These are phyloP conservation scores for Crotalus helleri DNA, from an alignment of 2,113 vertebrate genomes.

Conservation along the genomic window DNA sequence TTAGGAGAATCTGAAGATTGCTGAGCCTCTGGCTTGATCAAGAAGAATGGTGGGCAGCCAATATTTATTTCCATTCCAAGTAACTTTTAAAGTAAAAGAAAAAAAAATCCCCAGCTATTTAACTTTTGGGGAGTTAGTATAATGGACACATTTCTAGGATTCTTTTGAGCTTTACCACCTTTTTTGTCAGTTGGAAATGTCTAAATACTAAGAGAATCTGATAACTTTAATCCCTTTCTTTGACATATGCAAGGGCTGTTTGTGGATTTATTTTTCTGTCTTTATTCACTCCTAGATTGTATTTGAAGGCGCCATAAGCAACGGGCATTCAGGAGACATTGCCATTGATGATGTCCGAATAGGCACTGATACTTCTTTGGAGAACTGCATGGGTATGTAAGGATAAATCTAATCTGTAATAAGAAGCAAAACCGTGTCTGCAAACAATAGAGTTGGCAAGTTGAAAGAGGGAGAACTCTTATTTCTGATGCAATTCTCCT, in stretches of 20 bases:
- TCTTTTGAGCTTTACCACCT: not conserved
- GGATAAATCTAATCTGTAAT: not conserved
- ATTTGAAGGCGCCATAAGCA: conserved; percentile 90
- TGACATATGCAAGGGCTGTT: not conserved
- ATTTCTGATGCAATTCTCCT: not conserved
- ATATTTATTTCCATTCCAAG: not conserved
- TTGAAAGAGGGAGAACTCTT: not conserved
- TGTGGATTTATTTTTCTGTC: conserved; percentile 29
- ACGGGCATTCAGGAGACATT: conserved; percentile 81
- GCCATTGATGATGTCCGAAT: conserved; percentile 92
- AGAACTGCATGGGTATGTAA: conserved; percentile 91
- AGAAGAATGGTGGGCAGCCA: not conserved
- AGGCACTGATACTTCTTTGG: conserved; percentile 82
- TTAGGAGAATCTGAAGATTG: not conserved
- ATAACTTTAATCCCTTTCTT: conserved; percentile 4
- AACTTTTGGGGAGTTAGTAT: not conserved
- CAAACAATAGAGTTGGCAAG: not conserved
- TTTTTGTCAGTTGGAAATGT: not conserved
- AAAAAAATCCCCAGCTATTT: not conserved
- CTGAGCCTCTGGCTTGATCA: not conserved
- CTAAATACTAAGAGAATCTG: conserved; percentile 28
- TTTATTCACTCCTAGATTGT: conserved; percentile 77
- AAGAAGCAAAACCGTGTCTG: not conserved
- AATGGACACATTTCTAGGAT: not conserved
- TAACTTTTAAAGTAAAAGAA: not conserved